phyloP scores from a whole-genome alignment of 2,797 vertebrate genomes.

The Poecilia gillii region DNA sequence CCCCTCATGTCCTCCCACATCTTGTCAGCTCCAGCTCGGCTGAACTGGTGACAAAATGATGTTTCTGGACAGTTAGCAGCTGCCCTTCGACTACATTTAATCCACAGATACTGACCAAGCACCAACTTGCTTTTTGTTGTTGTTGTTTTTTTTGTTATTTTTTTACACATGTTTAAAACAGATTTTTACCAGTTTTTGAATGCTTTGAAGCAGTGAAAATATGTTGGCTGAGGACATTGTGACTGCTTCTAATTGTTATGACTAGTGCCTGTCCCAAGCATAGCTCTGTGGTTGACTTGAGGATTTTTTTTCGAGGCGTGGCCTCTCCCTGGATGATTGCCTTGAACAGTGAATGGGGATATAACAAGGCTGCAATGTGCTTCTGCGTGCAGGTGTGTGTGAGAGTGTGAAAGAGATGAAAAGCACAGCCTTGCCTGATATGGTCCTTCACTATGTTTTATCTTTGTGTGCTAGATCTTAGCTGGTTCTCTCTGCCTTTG shows the following conservation, averaged over 20 bases:
- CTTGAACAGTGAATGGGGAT: slow-evolving; percentile 60
- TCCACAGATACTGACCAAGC: slow-evolving; percentile 20
- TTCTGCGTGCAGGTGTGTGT: slow-evolving; percentile 34
- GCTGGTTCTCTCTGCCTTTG: slow-evolving; percentile 30
- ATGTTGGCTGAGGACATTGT: slow-evolving; percentile 18
- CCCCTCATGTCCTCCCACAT: slow-evolving; percentile 51
- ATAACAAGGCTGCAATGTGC: slow-evolving; percentile 64
- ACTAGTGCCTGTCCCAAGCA: slow-evolving; percentile 45
- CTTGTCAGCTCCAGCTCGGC: slow-evolving; percentile 31
- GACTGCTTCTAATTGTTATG: slow-evolving; percentile 51
- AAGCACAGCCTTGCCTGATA: slow-evolving; percentile 7
- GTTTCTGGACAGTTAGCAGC: slow-evolving; percentile 53
- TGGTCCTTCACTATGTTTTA: slow-evolving; percentile 29
- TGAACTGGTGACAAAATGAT: slow-evolving; percentile 51
- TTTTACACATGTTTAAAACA: slow-evolving; percentile 4
- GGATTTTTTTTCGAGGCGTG: slow-evolving; percentile 64
- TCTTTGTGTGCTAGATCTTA: slow-evolving; percentile 37
- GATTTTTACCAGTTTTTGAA: background rate
- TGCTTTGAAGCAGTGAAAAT: slow-evolving; percentile 23
- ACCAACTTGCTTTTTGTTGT: slow-evolving; percentile 6
- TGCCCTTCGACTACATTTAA: slow-evolving; percentile 53
- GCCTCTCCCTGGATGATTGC: slow-evolving; percentile 63
- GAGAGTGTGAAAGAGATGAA: background rate
- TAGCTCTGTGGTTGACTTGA: slow-evolving; percentile 46
- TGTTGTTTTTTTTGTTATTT: too few relatives aligned